Evolutionary conservation across 2,113 vertebrate species (phyloP), one percentile per base, ranked within the genome.

Genomic region (Microcebus griseorufus): DNA sequence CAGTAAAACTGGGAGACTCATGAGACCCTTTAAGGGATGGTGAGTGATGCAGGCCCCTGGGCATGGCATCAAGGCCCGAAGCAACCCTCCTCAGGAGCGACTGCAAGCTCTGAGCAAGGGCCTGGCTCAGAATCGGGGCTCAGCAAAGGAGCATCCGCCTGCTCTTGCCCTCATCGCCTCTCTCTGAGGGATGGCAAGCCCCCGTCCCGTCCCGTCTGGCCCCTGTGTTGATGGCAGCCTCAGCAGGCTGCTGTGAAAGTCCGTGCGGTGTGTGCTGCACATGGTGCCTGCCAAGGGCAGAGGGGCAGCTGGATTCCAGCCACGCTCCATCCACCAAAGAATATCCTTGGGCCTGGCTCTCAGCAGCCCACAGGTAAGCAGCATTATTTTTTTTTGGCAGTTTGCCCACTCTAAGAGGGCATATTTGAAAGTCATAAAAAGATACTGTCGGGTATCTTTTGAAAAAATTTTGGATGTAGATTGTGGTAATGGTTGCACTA

Each of bases 111-210:
- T 27, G 9, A 42, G 72, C 73, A 18, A 32, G 23, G 42, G 17
- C n/a, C 65, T 42, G 48, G 39, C 51, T 82, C 13, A 5, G 51
- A 6, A 7, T 29, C 27, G 6, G 51, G 1, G 10, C 12, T 22
- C n/a, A 23, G 16, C 53, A 7, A 29, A 23, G 9, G 0, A 22
- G 16, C 3, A 1, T 16, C 16, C n/a, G 18, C 45, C 53, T 34
- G 34, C 25, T 27, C 48, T 17, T 60, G 22, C 37, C 11, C 48
- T 45, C 1, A 25, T 5, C 3, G 11, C 60, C 53, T 32, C 34
- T n/a, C 18, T 20, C 23, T 4, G 20, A 8, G 23, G 1, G 34
- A 23, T 8, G 25, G 27, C 65, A 51, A 75, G 25, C 23, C 42
- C 29, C 23, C 6, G 80, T 55, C 53, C 53, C 37, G 14, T 39